Conservation (phyloP, 2,797 vertebrate species). For the Dipus sagitta region DNA sequence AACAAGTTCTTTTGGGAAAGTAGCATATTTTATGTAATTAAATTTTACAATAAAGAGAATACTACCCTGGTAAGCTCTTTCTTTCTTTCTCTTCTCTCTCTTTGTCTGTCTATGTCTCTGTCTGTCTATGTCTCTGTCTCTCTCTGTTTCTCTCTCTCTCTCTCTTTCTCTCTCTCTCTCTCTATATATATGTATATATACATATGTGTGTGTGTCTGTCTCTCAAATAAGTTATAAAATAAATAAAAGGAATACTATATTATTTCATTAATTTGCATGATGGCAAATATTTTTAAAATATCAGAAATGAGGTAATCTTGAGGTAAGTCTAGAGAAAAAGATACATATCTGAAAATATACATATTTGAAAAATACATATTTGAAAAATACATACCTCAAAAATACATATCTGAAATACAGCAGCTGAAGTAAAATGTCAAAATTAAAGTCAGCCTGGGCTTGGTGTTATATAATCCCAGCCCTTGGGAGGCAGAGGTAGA, state of each 20-base stretch:
- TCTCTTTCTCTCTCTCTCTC: too few relatives aligned
- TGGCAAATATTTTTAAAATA: neutral
- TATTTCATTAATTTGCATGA: neutral
- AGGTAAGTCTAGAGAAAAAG: neutral
- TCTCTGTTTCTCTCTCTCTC: too few relatives aligned
- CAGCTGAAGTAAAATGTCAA: neutral
- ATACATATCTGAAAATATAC: neutral
- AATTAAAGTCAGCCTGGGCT: too few relatives aligned
- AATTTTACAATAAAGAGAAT: neutral
- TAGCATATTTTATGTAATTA: constrained; percentile 18
- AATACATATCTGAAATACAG: neutral
- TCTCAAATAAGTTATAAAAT: neutral
- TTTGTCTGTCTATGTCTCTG: too few relatives aligned
- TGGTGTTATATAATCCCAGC: too few relatives aligned
- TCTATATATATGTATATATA: too few relatives aligned
- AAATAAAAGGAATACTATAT: neutral
- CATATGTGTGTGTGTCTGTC: too few relatives aligned
- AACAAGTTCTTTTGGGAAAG: neutral
- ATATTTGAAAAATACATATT: neutral
- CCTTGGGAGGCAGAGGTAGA: too few relatives aligned
- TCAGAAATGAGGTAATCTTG: neutral
- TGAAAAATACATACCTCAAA: neutral
- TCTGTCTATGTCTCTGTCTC: too few relatives aligned
- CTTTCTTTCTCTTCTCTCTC: too few relatives aligned
- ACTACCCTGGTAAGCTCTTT: too few relatives aligned